Evolutionary conservation across 1,140 invertebrate species (phyloP).

Genomic region (Hydropsyche tenuis): DNA sequence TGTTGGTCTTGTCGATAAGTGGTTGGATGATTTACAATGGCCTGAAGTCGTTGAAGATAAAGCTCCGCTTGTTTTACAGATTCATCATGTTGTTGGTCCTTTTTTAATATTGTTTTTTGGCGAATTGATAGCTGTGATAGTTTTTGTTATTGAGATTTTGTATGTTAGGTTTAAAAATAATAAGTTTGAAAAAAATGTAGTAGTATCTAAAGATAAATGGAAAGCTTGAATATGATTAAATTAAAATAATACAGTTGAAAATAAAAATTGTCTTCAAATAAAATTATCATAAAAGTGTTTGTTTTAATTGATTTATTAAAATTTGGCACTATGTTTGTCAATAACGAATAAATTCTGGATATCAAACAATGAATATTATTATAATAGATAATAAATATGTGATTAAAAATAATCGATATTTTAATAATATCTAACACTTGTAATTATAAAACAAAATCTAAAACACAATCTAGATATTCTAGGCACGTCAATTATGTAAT

Average conservation of each 20-base stretch:
- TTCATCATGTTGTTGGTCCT: slow-evolving; percentile 35
- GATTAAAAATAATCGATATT: not conserved
- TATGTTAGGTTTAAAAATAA: not conserved
- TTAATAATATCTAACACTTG: slow-evolving; percentile 8
- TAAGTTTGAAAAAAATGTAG: not conserved
- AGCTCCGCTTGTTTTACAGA: slow-evolving; percentile 32
- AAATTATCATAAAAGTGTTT: not conserved
- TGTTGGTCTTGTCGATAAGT: slow-evolving; percentile 43
- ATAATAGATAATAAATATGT: slow-evolving; percentile 2
- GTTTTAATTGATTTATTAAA: slow-evolving; percentile 31
- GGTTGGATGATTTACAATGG: slow-evolving; percentile 35
- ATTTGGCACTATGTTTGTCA: slow-evolving; percentile 36
- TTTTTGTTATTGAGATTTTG: slow-evolving; percentile 40
- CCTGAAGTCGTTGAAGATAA: slow-evolving; percentile 7
- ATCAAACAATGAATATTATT: slow-evolving; percentile 27
- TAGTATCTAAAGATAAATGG: too few species aligned
- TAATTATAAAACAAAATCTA: not conserved
- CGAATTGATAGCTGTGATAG: slow-evolving; percentile 30
- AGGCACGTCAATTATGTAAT: slow-evolving; percentile 31
- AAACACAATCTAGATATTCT: slow-evolving; percentile 24
- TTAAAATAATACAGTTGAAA: too few species aligned
- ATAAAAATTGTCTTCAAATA: too few species aligned
- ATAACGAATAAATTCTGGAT: slow-evolving; percentile 27
- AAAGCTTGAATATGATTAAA: too few species aligned
- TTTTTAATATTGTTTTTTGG: slow-evolving; percentile 43